phyloP scores from a whole-genome alignment of 2,113 vertebrate genomes.

The Salvator merianae region DNA sequence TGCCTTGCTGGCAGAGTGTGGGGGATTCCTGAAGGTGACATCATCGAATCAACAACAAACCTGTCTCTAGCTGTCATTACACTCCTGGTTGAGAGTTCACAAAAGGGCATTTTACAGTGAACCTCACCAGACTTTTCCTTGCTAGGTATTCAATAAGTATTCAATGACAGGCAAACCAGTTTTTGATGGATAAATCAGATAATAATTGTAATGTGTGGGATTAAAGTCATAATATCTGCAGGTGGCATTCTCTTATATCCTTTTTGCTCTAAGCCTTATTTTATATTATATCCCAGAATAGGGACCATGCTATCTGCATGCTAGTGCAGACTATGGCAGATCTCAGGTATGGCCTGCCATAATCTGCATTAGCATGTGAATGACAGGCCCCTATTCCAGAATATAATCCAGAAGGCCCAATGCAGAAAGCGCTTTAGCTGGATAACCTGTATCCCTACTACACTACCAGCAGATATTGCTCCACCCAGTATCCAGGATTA shows the following conservation, averaged over 20 bases:
- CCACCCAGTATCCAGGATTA: neutral
- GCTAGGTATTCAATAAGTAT: neutral
- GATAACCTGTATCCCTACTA: neutral
- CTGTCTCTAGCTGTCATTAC: conserved; percentile 48
- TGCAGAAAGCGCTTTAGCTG: neutral
- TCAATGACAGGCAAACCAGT: neutral
- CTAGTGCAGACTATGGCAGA: too few species aligned
- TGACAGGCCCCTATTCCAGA: too few species aligned
- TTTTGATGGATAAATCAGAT: too few species aligned
- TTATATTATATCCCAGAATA: too few species aligned
- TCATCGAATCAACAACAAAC: conserved; percentile 60
- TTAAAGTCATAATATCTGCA: too few species aligned
- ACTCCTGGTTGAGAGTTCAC: conserved; percentile 41
- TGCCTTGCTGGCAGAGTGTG: conserved; percentile 64
- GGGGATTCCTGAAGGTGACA: conserved; percentile 74
- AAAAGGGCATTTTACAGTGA: conserved; percentile 37
- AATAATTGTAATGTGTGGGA: too few species aligned
- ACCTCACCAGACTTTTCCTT: neutral
- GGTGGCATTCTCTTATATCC: too few species aligned
- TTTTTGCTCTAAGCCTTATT: too few species aligned
- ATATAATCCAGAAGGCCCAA: neutral
- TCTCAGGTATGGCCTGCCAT: too few species aligned
- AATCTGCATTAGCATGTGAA: too few species aligned
- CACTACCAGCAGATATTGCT: neutral
- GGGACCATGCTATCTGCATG: too few species aligned